Base-by-base conservation (phyloP, 2,888 invertebrate genomes). In the Acronicta leporina region DNA sequence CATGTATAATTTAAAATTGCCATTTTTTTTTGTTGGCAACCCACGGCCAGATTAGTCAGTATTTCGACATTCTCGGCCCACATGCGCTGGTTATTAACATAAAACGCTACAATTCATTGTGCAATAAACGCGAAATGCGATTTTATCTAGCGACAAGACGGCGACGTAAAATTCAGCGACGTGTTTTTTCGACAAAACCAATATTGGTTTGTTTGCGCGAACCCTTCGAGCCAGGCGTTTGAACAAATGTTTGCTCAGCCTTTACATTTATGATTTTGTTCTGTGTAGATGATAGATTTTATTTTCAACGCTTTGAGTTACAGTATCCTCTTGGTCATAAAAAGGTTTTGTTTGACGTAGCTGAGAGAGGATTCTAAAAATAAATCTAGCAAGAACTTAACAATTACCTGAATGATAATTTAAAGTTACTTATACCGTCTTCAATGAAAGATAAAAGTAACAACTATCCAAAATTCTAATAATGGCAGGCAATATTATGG, bases 1-100 rank as follows among this genome's bases (percentile, higher is more conserved):
- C 86, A 87, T 90, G 89, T 87, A 92, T 93, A 92, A 93, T 93
- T 92, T 91, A 87, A 94, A 94, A 94, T 94, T 92, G 93, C 91
- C 92, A 92, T 92, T 93, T 94, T 90, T 91, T 91, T 90, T 84
- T 81, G 81, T 79, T 81, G 87, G 83, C 92, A 86, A 82, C 94
- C 94, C 93, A 94, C 94, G 88, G 84, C 75, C 82, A 80, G 89
- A 89, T 94, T 94, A 94, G 92, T 94, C 94, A 94, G 94, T 89
- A 88, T 92, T 93, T 93, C 94, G 91, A 92, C 93, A 94, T 92
- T 87, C 84, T 68, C 88, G 77, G 84, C 93, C 92, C 88, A 92
- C 93, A 85, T 84, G 84, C 75, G 67, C 76, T 60, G 66, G 86
- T 88, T 92, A 93, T 92, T 92, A 92, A 92, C 94, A 94, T 93